Evolutionary conservation across 35 echinoderm and acorn worm genomes (phyloP).

Genomic region (Holothuria glaberrima): DNA sequence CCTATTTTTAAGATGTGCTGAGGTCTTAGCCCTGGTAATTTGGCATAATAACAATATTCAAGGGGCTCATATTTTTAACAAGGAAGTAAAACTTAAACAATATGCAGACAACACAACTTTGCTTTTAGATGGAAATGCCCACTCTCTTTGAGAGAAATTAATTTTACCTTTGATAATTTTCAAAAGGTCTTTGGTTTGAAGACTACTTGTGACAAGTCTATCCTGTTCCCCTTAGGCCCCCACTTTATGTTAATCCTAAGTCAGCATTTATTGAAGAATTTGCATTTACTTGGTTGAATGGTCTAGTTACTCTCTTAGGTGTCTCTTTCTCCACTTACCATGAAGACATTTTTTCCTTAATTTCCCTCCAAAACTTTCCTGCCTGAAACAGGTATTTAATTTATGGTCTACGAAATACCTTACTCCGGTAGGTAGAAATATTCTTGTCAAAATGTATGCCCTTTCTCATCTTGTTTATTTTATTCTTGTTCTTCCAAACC

Average conservation of each 20-base stretch:
- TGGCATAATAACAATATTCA: too few species aligned
- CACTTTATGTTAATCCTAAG: neutral
- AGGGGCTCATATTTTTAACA: too few species aligned
- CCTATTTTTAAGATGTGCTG: neutral
- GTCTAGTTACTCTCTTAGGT: neutral
- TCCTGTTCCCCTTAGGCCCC: neutral
- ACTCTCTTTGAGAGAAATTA: slow-evolving; percentile 8
- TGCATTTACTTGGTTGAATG: neutral
- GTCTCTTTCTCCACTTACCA: neutral
- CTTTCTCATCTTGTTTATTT: neutral
- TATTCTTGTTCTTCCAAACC: slow-evolving; percentile 1
- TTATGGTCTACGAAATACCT: neutral
- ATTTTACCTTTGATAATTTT: neutral
- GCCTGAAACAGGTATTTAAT: neutral
- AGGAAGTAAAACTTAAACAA: neutral
- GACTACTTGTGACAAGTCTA: neutral
- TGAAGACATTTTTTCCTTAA: neutral
- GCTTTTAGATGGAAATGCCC: neutral
- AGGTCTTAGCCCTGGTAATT: neutral
- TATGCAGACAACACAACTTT: neutral
- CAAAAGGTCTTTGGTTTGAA: neutral
- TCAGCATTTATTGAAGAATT: slow-evolving; percentile 5
- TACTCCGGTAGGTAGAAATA: neutral
- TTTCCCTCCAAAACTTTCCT: neutral
- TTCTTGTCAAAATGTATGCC: neutral